Evolutionary conservation across 2,888 invertebrate species (phyloP), one percentile per base, ranked within the genome.

Genomic region (Agrochola lychnidis): DNA sequence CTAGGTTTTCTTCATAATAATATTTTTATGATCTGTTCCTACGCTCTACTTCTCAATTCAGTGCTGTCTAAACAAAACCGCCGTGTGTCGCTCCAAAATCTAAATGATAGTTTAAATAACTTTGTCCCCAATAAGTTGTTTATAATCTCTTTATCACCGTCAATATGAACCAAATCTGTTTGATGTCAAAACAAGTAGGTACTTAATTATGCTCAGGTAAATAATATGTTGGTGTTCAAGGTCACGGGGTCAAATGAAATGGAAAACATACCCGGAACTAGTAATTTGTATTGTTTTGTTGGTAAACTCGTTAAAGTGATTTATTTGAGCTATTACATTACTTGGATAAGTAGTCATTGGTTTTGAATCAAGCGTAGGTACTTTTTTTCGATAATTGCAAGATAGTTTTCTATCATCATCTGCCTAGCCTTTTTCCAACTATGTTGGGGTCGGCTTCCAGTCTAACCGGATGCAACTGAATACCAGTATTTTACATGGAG

Each of bases 141-240:
- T 70, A 61, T 76, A 76, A 80, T 76, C 3, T 67, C 70, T 67
- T 80, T 57, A 80, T 80, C 48, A 63, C 25, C 14, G 10, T 42
- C n/a, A 1, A 63, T 42, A 63, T 25, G 42, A 45, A 22, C 30
- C 19, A 36, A 51, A 56, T 16, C 42, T 9, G 42, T 51, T 48
- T 42, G 56, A 73, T n/a, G 2, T 76, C 40, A 70, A 70, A 16
- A n/a, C 48, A 61, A 59, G 14, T 25, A 2, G 4, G 16, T 40
- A 51, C 61, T 14, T 2, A 30, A 30, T 30, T 30, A 16, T 42
- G 45, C 62, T 22, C 3, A 30, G 30, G 30, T 30, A 36, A n/a
- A 19, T n/a, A 36, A n/a, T 10, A n/a, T 36, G 42, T 48, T 14
- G 14, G n/a, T 64, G 9, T 42, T 22, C 10, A 76, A 76, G 76